Percentiles rank a stretch among this genome's conserved stretches.
These are phyloP conservation scores for Hydractinia echinata DNA, from an alignment of 30 jellyfish, hydroid and myxozoan species.

Conservation along the genomic window DNA sequence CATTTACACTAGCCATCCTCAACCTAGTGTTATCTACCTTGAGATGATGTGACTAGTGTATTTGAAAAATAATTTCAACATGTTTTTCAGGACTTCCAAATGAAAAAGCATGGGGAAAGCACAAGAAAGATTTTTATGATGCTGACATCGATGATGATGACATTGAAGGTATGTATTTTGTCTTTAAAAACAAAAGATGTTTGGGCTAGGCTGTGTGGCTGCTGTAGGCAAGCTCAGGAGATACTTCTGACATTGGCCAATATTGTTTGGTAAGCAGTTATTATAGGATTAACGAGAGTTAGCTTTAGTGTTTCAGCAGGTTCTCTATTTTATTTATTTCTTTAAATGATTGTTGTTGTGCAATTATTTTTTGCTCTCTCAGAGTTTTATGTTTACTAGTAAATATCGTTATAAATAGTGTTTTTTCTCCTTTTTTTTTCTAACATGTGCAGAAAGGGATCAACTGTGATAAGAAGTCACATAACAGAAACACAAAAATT, in stretches of 20 bases:
- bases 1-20: no score
- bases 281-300: no score
- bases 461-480: neutral
- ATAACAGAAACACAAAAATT: neutral
- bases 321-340: no score
- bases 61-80: no score
- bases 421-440: neutral
- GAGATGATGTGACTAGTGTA: no score
- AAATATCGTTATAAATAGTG: neutral
- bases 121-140: constrained; percentile 68
- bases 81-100: constrained; percentile 53
- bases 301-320: no score
- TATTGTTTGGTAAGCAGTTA: no score
- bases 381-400: neutral
- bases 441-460: neutral
- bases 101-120: constrained; percentile 95
- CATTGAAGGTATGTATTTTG: constrained; percentile 48
- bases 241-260: neutral
- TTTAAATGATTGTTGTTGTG: no score
- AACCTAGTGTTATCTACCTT: no score
- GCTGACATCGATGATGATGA: constrained; percentile 75
- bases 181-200: neutral
- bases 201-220: neutral
- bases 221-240: neutral
- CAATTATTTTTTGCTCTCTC: neutral